These are phyloP conservation scores for Micrastur ruficollis DNA, from an alignment of 2,797 vertebrate species.

Conservation along the genomic window DNA sequence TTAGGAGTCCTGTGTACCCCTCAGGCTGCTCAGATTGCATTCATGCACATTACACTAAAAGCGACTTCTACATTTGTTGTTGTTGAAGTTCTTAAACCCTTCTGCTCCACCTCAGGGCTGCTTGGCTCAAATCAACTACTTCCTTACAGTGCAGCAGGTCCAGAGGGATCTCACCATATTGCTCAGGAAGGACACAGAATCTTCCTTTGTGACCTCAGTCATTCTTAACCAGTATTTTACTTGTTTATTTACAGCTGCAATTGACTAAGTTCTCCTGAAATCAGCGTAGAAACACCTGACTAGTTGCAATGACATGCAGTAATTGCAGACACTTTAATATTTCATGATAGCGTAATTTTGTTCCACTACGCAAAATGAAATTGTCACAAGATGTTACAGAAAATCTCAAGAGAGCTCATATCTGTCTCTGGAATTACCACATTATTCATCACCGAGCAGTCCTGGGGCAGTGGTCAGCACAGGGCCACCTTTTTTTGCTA, in stretches of 20 bases:
- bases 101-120: background rate
- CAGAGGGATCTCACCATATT: background rate
- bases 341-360: fast-evolving
- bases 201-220: background rate
- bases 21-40: background rate
- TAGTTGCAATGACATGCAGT: background rate
- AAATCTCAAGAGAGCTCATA: background rate
- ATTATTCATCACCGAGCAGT: background rate
- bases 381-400: background rate
- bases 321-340: background rate
- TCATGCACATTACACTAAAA: background rate
- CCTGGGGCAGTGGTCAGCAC: background rate
- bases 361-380: background rate
- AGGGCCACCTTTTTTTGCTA: background rate
- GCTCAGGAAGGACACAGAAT: background rate
- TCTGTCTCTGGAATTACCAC: background rate
- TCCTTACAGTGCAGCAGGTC: background rate
- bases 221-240: background rate
- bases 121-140: background rate
- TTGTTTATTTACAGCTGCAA: background rate
- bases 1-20: background rate
- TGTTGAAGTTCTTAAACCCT: background rate
- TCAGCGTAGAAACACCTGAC: background rate
- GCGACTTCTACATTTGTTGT: background rate
- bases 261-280: background rate